Conservation (phyloP, 2,797 vertebrate species). For the Parambassis ranga region DNA sequence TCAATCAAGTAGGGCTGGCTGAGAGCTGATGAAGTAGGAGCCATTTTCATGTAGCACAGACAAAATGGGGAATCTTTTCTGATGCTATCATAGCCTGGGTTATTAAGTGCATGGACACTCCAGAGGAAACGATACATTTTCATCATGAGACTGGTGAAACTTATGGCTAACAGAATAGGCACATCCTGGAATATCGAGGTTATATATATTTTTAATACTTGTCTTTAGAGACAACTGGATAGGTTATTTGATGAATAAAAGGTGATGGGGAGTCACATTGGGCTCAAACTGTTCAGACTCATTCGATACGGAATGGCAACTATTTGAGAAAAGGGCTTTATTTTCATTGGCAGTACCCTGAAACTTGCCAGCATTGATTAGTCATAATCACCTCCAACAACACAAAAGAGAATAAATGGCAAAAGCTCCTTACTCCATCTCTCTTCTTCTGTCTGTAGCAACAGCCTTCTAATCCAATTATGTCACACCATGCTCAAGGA, state of each 20-base stretch:
- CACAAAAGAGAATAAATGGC: constrained; percentile 68
- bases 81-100: constrained; percentile 54
- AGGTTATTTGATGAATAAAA: not conserved
- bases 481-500: constrained; percentile 52
- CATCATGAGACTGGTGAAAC: not conserved
- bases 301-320: constrained; percentile 17
- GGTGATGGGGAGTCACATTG: constrained; percentile 11
- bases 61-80: constrained; percentile 50
- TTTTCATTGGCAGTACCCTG: constrained; percentile 44
- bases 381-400: constrained; percentile 68
- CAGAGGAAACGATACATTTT: constrained; percentile 52
- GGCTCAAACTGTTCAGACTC: constrained; percentile 2
- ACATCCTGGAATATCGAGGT: constrained; percentile 10
- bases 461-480: constrained; percentile 73
- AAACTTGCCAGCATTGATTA: constrained; percentile 64
- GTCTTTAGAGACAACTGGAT: not conserved
- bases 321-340: constrained; percentile 30
- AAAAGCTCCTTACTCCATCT: constrained; percentile 58
- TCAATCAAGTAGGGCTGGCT: constrained; percentile 35
- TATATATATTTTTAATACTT: not conserved
- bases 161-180: constrained; percentile 27
- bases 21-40: constrained; percentile 58
- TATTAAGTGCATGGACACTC: constrained; percentile 55
- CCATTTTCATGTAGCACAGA: constrained; percentile 51
- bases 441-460: constrained; percentile 53